Evolutionary conservation across 2,113 vertebrate genomes (phyloP).

Genomic region (Dasyprocta punctata): DNA sequence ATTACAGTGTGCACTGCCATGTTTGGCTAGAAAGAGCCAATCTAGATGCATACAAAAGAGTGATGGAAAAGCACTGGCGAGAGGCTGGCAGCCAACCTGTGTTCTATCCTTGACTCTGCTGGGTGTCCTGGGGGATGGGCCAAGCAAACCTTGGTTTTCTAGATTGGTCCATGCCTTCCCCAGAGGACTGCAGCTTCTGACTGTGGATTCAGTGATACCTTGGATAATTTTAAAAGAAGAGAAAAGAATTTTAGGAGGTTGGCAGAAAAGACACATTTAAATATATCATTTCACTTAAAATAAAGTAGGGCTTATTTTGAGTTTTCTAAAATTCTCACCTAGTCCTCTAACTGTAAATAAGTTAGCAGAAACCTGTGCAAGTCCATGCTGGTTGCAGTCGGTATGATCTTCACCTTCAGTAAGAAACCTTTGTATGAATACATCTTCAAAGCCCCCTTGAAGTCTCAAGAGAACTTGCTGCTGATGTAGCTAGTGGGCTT

Average conservation of each 20-base stretch:
- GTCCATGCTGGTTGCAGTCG: neutral
- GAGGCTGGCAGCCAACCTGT: rapidly evolving
- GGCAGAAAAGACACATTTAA: neutral
- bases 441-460: neutral
- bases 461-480: neutral
- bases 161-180: neutral
- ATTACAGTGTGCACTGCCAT: neutral
- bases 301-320: neutral
- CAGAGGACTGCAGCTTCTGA: neutral
- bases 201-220: no score
- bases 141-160: neutral
- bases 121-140: rapidly evolving
- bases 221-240: neutral
- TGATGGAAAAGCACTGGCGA: no score
- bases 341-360: neutral
- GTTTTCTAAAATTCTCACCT: neutral
- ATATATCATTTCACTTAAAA: neutral
- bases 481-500: rapidly evolving
- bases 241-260: neutral
- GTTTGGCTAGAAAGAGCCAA: neutral
- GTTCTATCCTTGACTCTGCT: neutral
- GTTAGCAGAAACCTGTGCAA: neutral
- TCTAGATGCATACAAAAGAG: neutral
- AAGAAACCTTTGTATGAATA: neutral
- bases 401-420: neutral